These are phyloP conservation scores for Drosophila watanabei DNA, from an alignment of 1,140 invertebrate species.

Conservation along the genomic window DNA sequence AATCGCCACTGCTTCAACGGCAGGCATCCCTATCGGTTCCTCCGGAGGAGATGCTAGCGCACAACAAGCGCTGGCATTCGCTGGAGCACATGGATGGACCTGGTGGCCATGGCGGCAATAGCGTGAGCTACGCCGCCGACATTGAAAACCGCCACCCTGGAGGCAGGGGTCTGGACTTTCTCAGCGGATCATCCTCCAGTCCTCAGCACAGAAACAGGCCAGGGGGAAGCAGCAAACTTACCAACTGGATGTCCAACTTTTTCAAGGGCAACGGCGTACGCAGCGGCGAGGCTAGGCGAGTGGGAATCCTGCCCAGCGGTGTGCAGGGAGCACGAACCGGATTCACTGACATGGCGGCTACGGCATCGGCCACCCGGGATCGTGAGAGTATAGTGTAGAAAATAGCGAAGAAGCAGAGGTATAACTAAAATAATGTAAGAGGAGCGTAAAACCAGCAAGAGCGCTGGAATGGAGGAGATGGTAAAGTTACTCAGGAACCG, in stretches of 20 bases:
- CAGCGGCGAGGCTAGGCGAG: constrained; percentile 62
- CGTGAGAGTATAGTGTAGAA: constrained; percentile 85
- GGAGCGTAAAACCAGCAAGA: constrained; percentile 11
- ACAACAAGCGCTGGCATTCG: constrained; percentile 91
- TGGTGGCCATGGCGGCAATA: constrained; percentile 79
- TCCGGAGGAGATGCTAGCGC: constrained; percentile 86
- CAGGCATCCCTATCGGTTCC: constrained; percentile 86
- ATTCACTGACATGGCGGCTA: constrained; percentile 68
- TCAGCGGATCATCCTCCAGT: constrained; percentile 16
- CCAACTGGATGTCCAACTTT: constrained; percentile 68
- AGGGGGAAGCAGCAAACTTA: constrained; percentile 43
- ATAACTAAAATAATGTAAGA: constrained; percentile 14
- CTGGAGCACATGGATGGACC: constrained; percentile 89
- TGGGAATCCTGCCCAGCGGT: constrained; percentile 66
- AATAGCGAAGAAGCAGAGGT: constrained; percentile 13
- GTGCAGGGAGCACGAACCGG: constrained; percentile 67
- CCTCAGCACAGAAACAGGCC: constrained; percentile 30
- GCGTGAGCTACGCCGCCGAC: constrained; percentile 78
- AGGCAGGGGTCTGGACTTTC: constrained; percentile 12
- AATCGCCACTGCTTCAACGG: constrained; percentile 87
- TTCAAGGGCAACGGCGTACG: constrained; percentile 63
- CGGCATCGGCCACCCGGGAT: constrained; percentile 66
- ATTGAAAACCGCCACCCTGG: constrained; percentile 61
- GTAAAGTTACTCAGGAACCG: constrained; percentile 79
- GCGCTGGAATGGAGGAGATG: constrained; percentile 17